phyloP scores from a whole-genome alignment of 2,113 vertebrate genomes.

The Mirza zaza region DNA sequence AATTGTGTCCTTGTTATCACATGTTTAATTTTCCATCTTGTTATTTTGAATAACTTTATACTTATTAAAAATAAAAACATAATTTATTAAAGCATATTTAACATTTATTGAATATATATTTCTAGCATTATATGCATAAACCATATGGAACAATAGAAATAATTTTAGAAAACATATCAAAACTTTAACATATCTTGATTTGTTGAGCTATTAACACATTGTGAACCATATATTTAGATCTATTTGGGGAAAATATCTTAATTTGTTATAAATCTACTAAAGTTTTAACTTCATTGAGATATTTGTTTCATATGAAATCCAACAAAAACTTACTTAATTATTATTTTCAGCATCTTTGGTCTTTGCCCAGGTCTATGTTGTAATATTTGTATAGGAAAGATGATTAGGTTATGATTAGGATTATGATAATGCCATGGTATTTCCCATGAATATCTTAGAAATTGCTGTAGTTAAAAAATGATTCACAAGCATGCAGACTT shows the following conservation, averaged over 20 bases:
- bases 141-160: too few species aligned
- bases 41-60: neutral
- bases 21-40: neutral
- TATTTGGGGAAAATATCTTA: neutral
- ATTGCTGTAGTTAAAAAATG: neutral
- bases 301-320: neutral
- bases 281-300: neutral
- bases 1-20: neutral
- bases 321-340: neutral
- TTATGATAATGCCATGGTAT: accelerated
- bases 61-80: neutral
- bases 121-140: neutral
- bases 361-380: neutral
- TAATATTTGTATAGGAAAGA: neutral
- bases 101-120: neutral
- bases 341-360: neutral
- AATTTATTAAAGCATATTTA: neutral
- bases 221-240: accelerated
- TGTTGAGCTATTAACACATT: neutral
- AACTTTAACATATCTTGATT: neutral
- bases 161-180: neutral
- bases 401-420: neutral
- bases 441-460: neutral
- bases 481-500: accelerated
- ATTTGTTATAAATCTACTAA: neutral